A percentile compares a stretch with the other conserved stretches of the same genome.
Conservation (phyloP, 2,888 invertebrate species). For the Limnephilus lunatus region DNA sequence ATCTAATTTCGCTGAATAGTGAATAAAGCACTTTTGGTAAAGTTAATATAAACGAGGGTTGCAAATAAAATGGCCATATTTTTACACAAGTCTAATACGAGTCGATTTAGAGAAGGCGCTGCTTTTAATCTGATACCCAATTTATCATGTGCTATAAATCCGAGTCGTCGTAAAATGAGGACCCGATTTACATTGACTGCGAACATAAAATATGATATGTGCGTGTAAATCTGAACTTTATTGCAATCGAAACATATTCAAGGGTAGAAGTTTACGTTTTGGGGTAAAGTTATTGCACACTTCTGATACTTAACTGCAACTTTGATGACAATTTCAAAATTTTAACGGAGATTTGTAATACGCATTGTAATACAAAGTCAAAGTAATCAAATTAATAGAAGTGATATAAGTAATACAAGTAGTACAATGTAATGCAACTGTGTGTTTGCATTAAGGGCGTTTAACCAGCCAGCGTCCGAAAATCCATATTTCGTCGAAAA, state of each 20-base stretch:
- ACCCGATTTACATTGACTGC: conserved; percentile 53
- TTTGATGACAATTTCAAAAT: not conserved
- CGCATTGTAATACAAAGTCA: no score
- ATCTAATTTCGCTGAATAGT: not conserved
- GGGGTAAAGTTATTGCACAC: conserved; percentile 30
- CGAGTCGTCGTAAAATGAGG: conserved; percentile 45
- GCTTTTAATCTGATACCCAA: conserved; percentile 51
- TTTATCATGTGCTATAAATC: conserved; percentile 49
- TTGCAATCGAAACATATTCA: conserved; percentile 43
- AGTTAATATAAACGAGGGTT: conserved; percentile 5
- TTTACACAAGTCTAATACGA: conserved; percentile 32
- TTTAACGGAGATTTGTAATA: not conserved
- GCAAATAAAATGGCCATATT: conserved; percentile 41
- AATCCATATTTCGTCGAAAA: no score
- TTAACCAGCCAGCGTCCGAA: no score
- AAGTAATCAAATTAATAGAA: no score
- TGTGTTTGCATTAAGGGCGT: no score
- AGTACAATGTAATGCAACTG: no score
- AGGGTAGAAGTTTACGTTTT: conserved; percentile 12
- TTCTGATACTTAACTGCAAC: not conserved
- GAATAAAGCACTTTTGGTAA: not conserved
- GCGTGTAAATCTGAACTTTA: conserved; percentile 33
- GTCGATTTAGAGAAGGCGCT: conserved; percentile 33
- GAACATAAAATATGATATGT: conserved; percentile 45
- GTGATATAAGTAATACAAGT: no score